Conservation (phyloP, 2,888 invertebrate genomes). For the Holacanthella duospinosa region DNA sequence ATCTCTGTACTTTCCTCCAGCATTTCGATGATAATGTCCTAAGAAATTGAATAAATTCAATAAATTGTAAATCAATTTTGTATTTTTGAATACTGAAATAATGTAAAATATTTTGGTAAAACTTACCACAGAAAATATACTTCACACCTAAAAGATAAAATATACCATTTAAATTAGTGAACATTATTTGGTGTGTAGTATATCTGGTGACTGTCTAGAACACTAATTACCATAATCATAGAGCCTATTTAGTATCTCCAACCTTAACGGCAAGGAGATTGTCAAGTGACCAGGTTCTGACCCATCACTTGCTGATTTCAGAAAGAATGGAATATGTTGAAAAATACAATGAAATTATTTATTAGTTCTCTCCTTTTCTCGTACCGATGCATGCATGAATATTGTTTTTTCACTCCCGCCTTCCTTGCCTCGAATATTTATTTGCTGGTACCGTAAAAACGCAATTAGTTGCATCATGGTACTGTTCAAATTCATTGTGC, state of each 20-base stretch:
- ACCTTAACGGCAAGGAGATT: constrained; percentile 39
- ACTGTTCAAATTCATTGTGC: no score
- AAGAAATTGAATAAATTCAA: constrained; percentile 3
- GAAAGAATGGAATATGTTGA: constrained; percentile 46
- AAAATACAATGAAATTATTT: constrained; percentile 40
- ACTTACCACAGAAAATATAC: constrained; percentile 44
- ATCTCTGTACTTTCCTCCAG: constrained; percentile 42
- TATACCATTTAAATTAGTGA: neutral
- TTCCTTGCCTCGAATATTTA: no score
- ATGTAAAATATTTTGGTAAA: neutral
- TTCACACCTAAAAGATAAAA: constrained; percentile 41
- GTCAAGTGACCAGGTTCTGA: constrained; percentile 42
- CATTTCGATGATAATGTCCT: constrained; percentile 46
- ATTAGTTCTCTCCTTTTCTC: neutral
- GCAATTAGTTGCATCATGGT: no score
- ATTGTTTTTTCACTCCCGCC: no score
- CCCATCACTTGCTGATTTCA: constrained; percentile 40
- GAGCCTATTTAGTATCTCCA: constrained; percentile 42
- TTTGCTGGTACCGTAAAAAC: no score
- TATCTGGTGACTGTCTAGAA: no score
- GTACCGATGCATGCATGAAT: no score
- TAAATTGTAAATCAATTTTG: no score
- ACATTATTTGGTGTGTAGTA: neutral
- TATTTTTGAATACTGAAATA: no score
- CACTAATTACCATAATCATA: constrained; percentile 41